These are phyloP conservation scores for Onthophagus sagittarius DNA, from an alignment of 2,888 invertebrate genomes.

Conservation along the genomic window DNA sequence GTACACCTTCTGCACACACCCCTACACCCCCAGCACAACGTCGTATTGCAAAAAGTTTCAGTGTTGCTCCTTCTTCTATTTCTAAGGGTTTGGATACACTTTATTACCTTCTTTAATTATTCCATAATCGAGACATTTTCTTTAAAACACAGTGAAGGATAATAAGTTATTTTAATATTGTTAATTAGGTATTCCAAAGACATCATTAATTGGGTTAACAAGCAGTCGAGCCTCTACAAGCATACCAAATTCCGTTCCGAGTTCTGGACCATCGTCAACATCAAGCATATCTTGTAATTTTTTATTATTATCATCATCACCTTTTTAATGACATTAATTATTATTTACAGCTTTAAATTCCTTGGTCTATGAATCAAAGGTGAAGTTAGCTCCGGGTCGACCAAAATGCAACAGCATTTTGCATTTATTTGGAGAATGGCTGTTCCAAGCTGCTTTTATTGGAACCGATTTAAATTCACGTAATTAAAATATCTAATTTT, in stretches of 20 bases:
- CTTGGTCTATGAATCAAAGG: constrained; percentile 49
- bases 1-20: constrained; percentile 56
- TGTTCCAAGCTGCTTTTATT: constrained; percentile 92
- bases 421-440: constrained; percentile 94
- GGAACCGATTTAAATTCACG: constrained; percentile 64
- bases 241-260: constrained; percentile 63
- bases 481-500: constrained; percentile 40
- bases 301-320: not conserved
- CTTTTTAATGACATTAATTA: no score
- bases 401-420: constrained; percentile 94
- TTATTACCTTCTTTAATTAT: constrained; percentile 14
- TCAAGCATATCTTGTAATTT: constrained; percentile 63
- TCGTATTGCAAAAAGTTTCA: constrained; percentile 88
- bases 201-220: constrained; percentile 75
- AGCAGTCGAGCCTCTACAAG: constrained; percentile 68
- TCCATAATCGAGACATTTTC: no score
- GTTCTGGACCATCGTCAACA: constrained; percentile 65
- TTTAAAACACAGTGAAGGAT: not conserved
- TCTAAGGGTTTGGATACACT: constrained; percentile 54
- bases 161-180: not conserved
- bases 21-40: constrained; percentile 83
- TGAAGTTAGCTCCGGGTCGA: constrained; percentile 67
- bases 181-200: constrained; percentile 70
- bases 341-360: constrained; percentile 57
- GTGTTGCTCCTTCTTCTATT: constrained; percentile 72